phyloP scores from a whole-genome alignment of 2,113 vertebrate genomes.

The Gallinago paraguaiae region DNA sequence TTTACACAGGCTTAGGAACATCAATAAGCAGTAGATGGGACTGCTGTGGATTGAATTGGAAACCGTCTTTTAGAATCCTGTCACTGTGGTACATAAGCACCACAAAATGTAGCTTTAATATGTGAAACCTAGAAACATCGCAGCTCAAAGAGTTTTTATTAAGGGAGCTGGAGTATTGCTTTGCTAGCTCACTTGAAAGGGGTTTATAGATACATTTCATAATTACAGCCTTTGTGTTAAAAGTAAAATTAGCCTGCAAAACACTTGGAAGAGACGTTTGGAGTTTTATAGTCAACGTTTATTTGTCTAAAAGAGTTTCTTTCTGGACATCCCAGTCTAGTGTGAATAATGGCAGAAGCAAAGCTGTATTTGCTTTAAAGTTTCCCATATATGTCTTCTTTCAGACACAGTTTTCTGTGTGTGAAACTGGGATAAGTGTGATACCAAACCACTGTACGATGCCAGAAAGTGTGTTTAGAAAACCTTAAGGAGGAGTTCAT shows the following conservation, averaged over 20 bases:
- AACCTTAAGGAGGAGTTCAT: background rate
- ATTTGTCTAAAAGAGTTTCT: background rate
- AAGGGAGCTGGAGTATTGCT: background rate
- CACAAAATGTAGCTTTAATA: constrained; percentile 59
- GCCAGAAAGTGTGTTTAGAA: background rate
- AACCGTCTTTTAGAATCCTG: background rate
- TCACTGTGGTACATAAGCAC: constrained; percentile 17
- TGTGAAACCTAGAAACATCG: constrained; percentile 27
- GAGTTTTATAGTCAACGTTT: background rate
- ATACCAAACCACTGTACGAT: background rate
- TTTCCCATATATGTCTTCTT: background rate
- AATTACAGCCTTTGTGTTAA: background rate
- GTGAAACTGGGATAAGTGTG: background rate
- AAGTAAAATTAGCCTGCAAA: background rate
- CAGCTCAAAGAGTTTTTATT: constrained; percentile 7
- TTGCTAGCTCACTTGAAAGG: background rate
- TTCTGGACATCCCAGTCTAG: background rate
- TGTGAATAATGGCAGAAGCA: background rate
- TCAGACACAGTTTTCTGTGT: background rate
- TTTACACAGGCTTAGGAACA: background rate
- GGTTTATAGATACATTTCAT: background rate
- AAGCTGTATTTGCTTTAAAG: background rate
- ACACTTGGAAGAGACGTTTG: background rate
- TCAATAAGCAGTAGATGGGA: constrained; percentile 31
- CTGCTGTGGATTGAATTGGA: constrained; percentile 48